Evolutionary conservation across 2,113 vertebrate genomes (phyloP), one percentile per base, ranked within the genome.

Genomic region (Cercopithecus mona): DNA sequence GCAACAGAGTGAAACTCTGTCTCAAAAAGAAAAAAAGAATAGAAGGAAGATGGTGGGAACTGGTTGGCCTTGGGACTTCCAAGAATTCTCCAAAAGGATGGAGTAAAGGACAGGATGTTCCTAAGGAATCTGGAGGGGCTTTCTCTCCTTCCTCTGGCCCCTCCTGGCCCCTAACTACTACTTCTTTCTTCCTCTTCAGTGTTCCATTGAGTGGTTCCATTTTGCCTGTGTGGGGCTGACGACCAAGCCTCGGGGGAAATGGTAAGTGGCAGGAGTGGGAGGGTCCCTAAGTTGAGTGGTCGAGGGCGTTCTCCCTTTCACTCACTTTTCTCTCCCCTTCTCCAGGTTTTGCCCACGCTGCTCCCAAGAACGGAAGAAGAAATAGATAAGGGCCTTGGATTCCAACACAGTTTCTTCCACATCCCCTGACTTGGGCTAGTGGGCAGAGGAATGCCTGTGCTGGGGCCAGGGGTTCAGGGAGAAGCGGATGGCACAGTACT

Each of bases 121-220:
- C 35, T 66, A 4, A 52, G 61, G 76, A 72, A 43, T 52, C 66
- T 43, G 8, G 32, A 52, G 3, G 5, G 48, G 13, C 7, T n/a
- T 72, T 66, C 38, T 75, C 43, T 48, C 70, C 82, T 84, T 78
- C 72, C 73, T 70, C 43, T 32, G 61, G 22, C 27, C 13, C 35
- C 2, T 2, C 25, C 81, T 9, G 55, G 66, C 23, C 14, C 57
- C 68, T 94, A 72, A 96, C 88, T 57, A 35, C 66, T 89, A 83
- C 92, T 96, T 22, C 72, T 79, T 66, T 97, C 91, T 76, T 80
- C 87, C 93, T 91, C 96, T 48, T 61, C 98, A 99, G 99, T 99
- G 99, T 98, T 99, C 99, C 97, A 99, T 99, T 48, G 99, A 99
- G 98, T 99, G 99, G 99, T 99, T 99, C 98, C 99, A 99, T 98